A percentile compares a stretch with the other conserved stretches of the same genome.
Conservation (phyloP, 2,888 invertebrate genomes). For the Lumbricus terrestris region DNA sequence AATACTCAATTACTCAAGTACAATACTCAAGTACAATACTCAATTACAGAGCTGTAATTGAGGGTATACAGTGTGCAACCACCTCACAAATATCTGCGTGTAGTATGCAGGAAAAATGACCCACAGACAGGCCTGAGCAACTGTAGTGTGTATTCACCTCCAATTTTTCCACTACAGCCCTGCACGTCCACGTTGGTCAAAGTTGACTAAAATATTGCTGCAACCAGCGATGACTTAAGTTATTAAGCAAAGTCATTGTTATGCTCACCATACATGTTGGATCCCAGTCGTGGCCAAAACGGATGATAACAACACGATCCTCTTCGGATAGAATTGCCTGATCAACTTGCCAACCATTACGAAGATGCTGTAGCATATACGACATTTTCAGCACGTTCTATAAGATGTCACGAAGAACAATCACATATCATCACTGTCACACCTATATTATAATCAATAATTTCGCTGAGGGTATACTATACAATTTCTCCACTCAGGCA, state of each 20-base stretch:
- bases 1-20: no score
- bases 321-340: slow-evolving; percentile 98
- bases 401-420: background rate
- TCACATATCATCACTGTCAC: background rate
- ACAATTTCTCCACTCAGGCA: background rate
- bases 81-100: no score
- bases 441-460: no score
- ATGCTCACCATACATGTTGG: slow-evolving; percentile 91
- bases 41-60: no score
- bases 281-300: slow-evolving; percentile 99
- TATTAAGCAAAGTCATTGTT: background rate
- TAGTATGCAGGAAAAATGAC: no score
- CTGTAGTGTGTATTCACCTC: no score
- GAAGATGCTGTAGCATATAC: slow-evolving; percentile 98
- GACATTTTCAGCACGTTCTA: slow-evolving; percentile 71
- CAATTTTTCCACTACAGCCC: no score
- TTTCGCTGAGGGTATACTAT: background rate
- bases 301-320: slow-evolving; percentile 93
- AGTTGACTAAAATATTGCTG: no score
- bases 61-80: no score
- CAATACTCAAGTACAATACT: no score
- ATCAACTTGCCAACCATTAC: slow-evolving; percentile 99
- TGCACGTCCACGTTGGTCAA: no score
- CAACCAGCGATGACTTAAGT: background rate
- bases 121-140: no score